Conservation (phyloP, 2,113 vertebrate genomes). For the Camelus dromedarius region DNA sequence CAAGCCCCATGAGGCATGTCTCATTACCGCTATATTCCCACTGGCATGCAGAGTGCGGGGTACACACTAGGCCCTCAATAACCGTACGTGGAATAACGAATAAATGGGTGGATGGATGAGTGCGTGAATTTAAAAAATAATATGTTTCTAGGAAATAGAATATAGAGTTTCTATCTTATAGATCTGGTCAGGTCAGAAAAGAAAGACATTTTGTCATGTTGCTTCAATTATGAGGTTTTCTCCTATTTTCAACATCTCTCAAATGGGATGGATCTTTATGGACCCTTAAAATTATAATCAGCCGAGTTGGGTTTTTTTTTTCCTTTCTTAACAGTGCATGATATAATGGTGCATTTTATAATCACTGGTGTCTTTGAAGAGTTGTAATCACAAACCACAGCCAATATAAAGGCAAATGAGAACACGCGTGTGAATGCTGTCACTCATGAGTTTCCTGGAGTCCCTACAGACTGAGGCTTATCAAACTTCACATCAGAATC, state of each 20-base stretch:
- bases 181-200: neutral
- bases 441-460: neutral
- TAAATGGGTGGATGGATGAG: too few species aligned
- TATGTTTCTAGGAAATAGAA: neutral
- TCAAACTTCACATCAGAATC: neutral
- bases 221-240: constrained; percentile 25
- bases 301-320: neutral
- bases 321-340: neutral
- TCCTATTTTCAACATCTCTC: neutral
- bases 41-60: neutral
- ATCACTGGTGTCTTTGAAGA: neutral
- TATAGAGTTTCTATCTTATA: neutral
- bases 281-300: constrained; percentile 1
- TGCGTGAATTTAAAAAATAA: neutral
- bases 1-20: neutral
- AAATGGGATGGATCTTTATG: neutral
- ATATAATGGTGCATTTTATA: neutral
- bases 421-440: neutral
- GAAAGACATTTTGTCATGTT: neutral
- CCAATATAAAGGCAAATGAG: neutral
- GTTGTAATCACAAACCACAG: neutral
- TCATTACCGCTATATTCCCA: neutral
- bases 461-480: neutral
- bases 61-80: neutral
- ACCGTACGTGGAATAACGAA: neutral